Percentiles rank a stretch among this genome's conserved stretches.
phyloP scores from a whole-genome alignment of 2,113 vertebrate genomes.

The Larimichthys polyactis region DNA sequence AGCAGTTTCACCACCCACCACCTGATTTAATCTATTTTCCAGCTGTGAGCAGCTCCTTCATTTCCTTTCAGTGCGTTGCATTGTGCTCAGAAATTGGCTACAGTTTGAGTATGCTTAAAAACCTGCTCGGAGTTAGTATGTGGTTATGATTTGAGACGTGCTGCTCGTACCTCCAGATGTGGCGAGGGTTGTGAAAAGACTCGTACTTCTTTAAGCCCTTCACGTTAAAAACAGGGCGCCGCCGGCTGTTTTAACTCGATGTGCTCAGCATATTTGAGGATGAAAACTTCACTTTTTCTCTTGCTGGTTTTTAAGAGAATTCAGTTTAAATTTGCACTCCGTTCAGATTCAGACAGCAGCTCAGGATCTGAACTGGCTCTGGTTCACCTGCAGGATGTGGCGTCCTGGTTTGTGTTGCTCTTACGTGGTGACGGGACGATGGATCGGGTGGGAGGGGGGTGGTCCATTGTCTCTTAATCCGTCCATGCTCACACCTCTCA shows the following conservation, averaged over 20 bases:
- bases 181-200: neutral
- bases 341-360: neutral
- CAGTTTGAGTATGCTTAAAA: neutral
- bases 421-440: too few relatives aligned
- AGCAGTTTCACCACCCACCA: neutral
- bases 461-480: neutral
- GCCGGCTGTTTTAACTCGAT: neutral
- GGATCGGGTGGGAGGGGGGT: neutral
- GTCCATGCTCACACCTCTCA: neutral
- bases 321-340: too few relatives aligned
- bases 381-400: conserved; percentile 4
- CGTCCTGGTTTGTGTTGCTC: neutral
- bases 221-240: neutral
- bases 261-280: too few relatives aligned
- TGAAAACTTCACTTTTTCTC: neutral
- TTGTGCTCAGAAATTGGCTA: too few relatives aligned
- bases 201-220: neutral
- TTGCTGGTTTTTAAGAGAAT: too few relatives aligned
- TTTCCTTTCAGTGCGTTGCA: neutral
- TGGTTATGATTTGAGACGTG: neutral
- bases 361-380: neutral
- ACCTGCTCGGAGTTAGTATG: neutral
- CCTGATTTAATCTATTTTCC: neutral
- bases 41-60: neutral
- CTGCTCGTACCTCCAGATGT: neutral